Percentiles rank a stretch among this genome's conserved stretches.
Evolutionary conservation across 2,113 vertebrate species (phyloP).

Genomic region (Desmodus rotundus): DNA sequence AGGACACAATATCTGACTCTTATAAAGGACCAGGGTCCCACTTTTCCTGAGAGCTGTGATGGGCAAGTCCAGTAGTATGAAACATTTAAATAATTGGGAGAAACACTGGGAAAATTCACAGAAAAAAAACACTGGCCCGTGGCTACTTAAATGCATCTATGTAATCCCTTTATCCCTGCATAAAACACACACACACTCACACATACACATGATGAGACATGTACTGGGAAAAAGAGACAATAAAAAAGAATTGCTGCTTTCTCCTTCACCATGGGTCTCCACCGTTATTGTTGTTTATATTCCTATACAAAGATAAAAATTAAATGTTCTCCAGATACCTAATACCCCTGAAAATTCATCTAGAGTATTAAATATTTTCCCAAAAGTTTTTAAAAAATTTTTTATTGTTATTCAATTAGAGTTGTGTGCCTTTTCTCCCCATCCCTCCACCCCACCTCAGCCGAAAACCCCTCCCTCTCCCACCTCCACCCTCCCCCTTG

Average conservation of each 20-base stretch:
- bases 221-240: not conserved
- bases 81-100: conserved; percentile 56
- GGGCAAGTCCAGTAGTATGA: not conserved
- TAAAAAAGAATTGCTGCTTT: not conserved
- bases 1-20: conserved; percentile 31
- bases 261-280: not conserved
- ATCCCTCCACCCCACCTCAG: too few species aligned
- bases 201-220: not conserved
- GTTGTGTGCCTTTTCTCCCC: too few species aligned
- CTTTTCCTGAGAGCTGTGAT: conserved; percentile 18
- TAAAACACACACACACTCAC: not conserved
- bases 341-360: not conserved
- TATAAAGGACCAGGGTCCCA: conserved; percentile 56
- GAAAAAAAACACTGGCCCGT: conserved; percentile 32
- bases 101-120: conserved; percentile 61
- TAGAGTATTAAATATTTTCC: not conserved
- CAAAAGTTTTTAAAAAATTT: too few species aligned
- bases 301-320: not conserved
- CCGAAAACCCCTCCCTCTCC: too few species aligned
- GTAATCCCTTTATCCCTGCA: not conserved
- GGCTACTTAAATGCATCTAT: not conserved
- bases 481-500: too few species aligned
- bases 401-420: too few species aligned
- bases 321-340: not conserved
- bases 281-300: not conserved